These are phyloP conservation scores for Brachionus calyciflorus DNA, from an alignment of 1,140 invertebrate species.

Conservation along the genomic window DNA sequence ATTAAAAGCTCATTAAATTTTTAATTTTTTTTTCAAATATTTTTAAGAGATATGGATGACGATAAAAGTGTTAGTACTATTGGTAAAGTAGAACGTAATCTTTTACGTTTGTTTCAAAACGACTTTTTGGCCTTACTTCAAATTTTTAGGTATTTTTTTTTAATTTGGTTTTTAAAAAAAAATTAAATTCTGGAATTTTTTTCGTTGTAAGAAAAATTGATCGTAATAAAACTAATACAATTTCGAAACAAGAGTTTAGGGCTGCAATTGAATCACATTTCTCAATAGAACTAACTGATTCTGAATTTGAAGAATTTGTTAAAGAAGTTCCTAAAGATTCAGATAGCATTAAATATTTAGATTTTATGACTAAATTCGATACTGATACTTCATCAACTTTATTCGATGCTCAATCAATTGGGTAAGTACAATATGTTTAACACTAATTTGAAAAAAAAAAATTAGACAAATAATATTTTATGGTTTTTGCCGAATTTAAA, in stretches of 20 bases:
- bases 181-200: no score
- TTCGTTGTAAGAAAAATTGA: slow-evolving; percentile 55
- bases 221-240: slow-evolving; percentile 52
- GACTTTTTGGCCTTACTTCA: slow-evolving; percentile 60
- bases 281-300: slow-evolving; percentile 54
- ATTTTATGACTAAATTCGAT: slow-evolving; percentile 60
- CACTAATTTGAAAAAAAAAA: no score
- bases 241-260: slow-evolving; percentile 59
- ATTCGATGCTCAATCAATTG: slow-evolving; percentile 30
- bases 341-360: slow-evolving; percentile 57
- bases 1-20: background rate
- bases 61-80: slow-evolving; percentile 19
- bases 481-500: no score
- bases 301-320: slow-evolving; percentile 55
- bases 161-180: no score
- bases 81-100: slow-evolving; percentile 52
- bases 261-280: slow-evolving; percentile 59
- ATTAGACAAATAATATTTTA: no score
- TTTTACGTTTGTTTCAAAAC: slow-evolving; percentile 60
- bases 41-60: slow-evolving; percentile 27
- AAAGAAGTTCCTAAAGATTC: slow-evolving; percentile 57
- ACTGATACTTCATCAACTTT: slow-evolving; percentile 52
- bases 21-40: slow-evolving; percentile 49
- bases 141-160: slow-evolving; percentile 55
- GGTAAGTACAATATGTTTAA: no score